Base-by-base conservation (phyloP, 2,113 vertebrate genomes). In the Carassius carassius region DNA sequence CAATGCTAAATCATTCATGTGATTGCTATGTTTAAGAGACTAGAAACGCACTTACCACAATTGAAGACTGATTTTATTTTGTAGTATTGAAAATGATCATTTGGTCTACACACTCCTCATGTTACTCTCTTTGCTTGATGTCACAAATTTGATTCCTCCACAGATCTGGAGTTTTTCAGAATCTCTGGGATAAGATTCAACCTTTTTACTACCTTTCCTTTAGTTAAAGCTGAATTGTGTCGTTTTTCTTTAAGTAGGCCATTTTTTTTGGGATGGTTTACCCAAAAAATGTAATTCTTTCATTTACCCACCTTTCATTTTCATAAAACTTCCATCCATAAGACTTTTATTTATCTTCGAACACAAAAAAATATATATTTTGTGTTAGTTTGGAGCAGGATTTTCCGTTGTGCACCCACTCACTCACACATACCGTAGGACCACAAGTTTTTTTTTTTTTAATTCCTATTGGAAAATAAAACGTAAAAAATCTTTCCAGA, bases 71-170 rank as follows among this genome's bases (percentile, higher is more conserved):
- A 10, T 35, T 72, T 75, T 76, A 76, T 76, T 54, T 14, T 25
- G 11, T 41, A 23, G 21, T 7, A 19, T 54, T 54, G 7, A 19
- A 8, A 25, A 12, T 0, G 14, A 16, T 74, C 2, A 72, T 85
- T 89, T 67, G 85, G 78, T 89, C 84, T 88, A 72, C 83, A 87
- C 63, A 84, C 70, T 87, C 82, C 82, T 87, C 54, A 80, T 62
- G 35, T 37, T 17, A 51, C 47, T 80, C 41, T 81, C 0, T 87
- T 76, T 84, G 51, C 75, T 69, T 78, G 80, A 49, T 78, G 74
- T 83, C 29, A 49, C 10, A 82, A 49, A 41, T 17, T 29, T 85
- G 65, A 13, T 78, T 81, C 21, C 54, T 83, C 74, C 84, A 44
- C 62, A 58, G 78, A 78, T 85, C 81, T 29, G 56, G 41, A 44